Conservation (phyloP, 2,797 vertebrate genomes). For the Tenualosa ilisha region DNA sequence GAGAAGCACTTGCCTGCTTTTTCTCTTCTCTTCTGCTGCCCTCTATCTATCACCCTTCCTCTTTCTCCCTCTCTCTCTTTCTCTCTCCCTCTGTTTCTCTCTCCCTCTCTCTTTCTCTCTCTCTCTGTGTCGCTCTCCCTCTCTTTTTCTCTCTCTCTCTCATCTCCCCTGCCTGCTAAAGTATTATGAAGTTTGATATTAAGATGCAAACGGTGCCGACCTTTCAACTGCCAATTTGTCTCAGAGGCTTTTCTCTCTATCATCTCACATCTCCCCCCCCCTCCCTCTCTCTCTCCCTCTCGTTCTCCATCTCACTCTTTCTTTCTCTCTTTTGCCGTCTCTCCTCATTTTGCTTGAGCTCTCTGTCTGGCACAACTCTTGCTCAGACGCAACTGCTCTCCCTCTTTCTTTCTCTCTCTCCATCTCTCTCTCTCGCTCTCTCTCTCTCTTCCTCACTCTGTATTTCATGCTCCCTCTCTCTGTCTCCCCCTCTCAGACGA, state of each 20-base stretch:
- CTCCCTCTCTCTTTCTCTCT: constrained; percentile 19
- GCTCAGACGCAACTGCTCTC: neutral
- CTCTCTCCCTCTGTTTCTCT: neutral
- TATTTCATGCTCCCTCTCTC: neutral
- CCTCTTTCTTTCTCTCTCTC: neutral
- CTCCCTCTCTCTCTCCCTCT: neutral
- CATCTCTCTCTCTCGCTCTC: neutral
- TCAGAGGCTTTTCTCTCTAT: constrained; percentile 45
- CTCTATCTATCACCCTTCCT: neutral
- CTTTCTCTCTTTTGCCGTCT: neutral
- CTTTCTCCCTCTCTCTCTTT: neutral
- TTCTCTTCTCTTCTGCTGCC: constrained; percentile 23
- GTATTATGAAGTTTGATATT: constrained; percentile 50
- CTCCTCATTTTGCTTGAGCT: neutral
- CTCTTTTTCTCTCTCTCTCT: constrained; percentile 6
- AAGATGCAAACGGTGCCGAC: constrained; percentile 63
- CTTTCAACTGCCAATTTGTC: constrained; percentile 61
- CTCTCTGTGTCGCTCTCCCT: constrained; percentile 20
- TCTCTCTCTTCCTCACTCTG: neutral
- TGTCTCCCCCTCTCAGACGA: neutral
- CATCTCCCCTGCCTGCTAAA: neutral
- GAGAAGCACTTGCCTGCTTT: neutral
- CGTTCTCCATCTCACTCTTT: neutral
- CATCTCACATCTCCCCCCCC: neutral
- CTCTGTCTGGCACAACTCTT: neutral